Base-by-base conservation (phyloP, 2,888 invertebrate genomes). In the Pammene aurita region DNA sequence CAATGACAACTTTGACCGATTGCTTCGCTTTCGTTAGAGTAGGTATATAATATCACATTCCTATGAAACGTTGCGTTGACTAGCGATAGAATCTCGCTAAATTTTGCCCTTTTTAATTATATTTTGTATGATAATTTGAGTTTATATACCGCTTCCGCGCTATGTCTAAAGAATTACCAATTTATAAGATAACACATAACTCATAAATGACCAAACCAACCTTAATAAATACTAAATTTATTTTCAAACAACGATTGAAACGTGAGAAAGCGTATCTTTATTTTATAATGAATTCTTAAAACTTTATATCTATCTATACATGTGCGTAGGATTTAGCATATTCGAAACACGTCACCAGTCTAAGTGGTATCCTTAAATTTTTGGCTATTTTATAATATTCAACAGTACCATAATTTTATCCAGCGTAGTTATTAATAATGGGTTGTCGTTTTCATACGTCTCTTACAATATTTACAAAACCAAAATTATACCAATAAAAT, bases 291-390 rank as follows among this genome's bases (percentile, higher is more conserved):
- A 75, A 74, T 76, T 77, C 74, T 60, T 73, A 66, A 65, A 78
- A 76, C 72, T 75, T 78, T 74, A 74, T 73, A 50, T 64, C 46
- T 68, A 68, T 72, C 76, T 77, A 78, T 68, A 74, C 77, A 84
- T 87, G 87, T 89, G 89, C 89, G 89, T 87, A 86, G 79, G 81
- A 80, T 81, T 84, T 82, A 85, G 84, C 85, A 73, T 77, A 83
- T 79, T 79, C 81, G 83, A 84, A 77, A 78, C 73, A 75, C 74
- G 71, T 80, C 50, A 35, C 83, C 85, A 83, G 83, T 83, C 84
- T 87, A 88, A 80, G 81, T 83, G 77, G 73, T 77, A 75, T 76
- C 63, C 65, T 67, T 78, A 75, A 67, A 75, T 69, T 72, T 71
- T 73, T 72, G 54, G 71, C 72, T 74, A 42, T 11, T 4, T 42